A percentile compares a stretch with the other conserved stretches of the same genome.
These are phyloP conservation scores for Priocnemis perturbator DNA, from an alignment of 2,888 invertebrate species.

Conservation along the genomic window DNA sequence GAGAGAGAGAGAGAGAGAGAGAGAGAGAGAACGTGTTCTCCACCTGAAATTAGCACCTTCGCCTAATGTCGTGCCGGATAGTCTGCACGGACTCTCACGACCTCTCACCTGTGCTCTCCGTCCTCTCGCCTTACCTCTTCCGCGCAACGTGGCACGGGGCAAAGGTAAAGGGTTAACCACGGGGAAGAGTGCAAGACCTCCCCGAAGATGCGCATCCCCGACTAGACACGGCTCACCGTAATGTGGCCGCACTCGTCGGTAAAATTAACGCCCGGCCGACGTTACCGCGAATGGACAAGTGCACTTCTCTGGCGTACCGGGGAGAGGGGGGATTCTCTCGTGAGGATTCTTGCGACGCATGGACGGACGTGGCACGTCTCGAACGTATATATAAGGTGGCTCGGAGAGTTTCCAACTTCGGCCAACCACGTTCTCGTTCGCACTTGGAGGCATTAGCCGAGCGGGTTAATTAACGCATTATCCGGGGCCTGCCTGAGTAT, in stretches of 20 bases:
- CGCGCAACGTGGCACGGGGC: neutral
- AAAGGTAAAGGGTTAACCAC: no score
- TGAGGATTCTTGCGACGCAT: no score
- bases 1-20: neutral
- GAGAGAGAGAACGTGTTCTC: slow-evolving; percentile 15
- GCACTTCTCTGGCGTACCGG: neutral
- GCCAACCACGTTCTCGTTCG: neutral
- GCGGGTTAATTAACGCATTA: slow-evolving; percentile 3
- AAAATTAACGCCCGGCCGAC: slow-evolving; percentile 18
- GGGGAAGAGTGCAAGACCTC: neutral
- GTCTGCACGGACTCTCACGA: slow-evolving; percentile 37
- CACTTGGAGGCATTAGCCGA: slow-evolving; percentile 29
- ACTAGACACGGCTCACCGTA: slow-evolving; percentile 7
- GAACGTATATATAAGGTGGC: no score
- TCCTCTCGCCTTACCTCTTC: neutral
- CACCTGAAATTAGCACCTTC: slow-evolving; percentile 46
- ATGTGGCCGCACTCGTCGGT: neutral
- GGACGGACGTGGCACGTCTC: no score
- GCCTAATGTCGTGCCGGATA: slow-evolving; percentile 37
- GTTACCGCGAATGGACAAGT: slow-evolving; percentile 19
- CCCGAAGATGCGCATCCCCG: slow-evolving; percentile 4
- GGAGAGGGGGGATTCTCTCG: no score
- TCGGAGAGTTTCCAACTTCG: no score
- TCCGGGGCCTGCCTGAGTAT: no score
- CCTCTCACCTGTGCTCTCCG: slow-evolving; percentile 19